A percentile compares a stretch with the other conserved stretches of the same genome.
phyloP scores from a whole-genome alignment of 64 coral and sea anemone species.

The Pocillopora damicornis region DNA sequence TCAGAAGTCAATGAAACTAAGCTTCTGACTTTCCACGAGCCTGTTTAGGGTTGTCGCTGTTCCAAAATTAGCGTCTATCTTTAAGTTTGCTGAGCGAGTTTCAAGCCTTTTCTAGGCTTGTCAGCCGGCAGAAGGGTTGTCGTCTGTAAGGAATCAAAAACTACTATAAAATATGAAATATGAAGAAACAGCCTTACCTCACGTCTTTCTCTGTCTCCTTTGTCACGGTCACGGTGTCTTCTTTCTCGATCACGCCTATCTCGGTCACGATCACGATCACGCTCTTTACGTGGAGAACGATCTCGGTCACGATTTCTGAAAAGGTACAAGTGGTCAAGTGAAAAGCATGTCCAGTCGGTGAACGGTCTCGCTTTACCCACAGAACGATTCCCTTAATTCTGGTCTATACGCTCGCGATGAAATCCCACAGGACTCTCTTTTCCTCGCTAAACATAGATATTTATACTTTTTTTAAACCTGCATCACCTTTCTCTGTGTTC shows the following conservation, averaged over 20 bases:
- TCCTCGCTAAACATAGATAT: too few species aligned
- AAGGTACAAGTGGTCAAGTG: neutral
- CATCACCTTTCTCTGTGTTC: slow-evolving; percentile 57
- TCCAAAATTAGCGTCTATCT: too few species aligned
- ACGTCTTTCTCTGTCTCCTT: slow-evolving; percentile 56
- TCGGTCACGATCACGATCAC: slow-evolving; percentile 57
- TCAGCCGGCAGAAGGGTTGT: too few species aligned
- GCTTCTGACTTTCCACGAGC: too few species aligned
- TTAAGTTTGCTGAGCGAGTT: too few species aligned
- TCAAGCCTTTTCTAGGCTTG: too few species aligned
- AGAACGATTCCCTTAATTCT: too few species aligned
- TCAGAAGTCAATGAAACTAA: too few species aligned
- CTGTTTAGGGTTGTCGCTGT: too few species aligned
- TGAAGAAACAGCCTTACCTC: slow-evolving; percentile 14
- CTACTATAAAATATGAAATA: neutral
- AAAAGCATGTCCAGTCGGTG: neutral
- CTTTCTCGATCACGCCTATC: slow-evolving; percentile 60
- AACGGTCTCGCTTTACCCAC: too few species aligned
- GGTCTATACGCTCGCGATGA: neutral
- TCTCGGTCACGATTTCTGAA: slow-evolving; percentile 51
- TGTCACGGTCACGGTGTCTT: slow-evolving; percentile 60
- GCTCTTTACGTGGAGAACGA: slow-evolving; percentile 62
- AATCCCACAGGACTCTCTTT: too few species aligned
- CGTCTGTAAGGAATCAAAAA: too few species aligned
- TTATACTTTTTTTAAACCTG: neutral